A percentile compares a stretch with the other conserved stretches of the same genome.
These are phyloP conservation scores for Microctonus brassicae DNA, from an alignment of 2,888 invertebrate genomes.

Conservation along the genomic window DNA sequence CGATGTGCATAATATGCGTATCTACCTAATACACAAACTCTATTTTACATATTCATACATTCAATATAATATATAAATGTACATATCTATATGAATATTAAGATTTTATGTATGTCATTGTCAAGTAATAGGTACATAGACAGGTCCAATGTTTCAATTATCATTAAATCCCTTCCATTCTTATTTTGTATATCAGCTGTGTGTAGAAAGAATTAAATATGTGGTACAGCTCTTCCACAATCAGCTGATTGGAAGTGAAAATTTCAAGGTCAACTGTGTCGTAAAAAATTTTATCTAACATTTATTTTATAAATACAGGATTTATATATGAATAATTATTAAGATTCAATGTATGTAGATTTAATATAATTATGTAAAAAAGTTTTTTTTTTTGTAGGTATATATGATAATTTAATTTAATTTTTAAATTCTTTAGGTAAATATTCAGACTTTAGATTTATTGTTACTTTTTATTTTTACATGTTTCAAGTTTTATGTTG, in stretches of 20 bases:
- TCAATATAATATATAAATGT: neutral
- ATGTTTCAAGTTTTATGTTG: too few relatives aligned
- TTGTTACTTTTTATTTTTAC: too few relatives aligned
- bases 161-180: neutral
- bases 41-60: neutral
- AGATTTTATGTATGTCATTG: neutral
- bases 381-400: too few relatives aligned
- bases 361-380: too few relatives aligned
- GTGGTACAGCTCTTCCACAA: neutral
- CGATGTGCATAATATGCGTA: conserved; percentile 30
- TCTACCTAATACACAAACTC: conserved; percentile 1
- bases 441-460: too few relatives aligned
- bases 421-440: too few relatives aligned
- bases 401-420: too few relatives aligned
- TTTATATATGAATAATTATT: too few relatives aligned
- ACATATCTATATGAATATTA: neutral
- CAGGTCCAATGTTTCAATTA: neutral
- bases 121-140: neutral
- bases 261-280: neutral
- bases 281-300: too few relatives aligned
- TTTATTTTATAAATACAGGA: too few relatives aligned
- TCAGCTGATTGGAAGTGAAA: neutral
- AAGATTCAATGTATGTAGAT: too few relatives aligned
- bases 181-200: neutral
- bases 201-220: neutral